Base-by-base conservation (phyloP, 2,797 vertebrate species). In the Antrozous pallidus region DNA sequence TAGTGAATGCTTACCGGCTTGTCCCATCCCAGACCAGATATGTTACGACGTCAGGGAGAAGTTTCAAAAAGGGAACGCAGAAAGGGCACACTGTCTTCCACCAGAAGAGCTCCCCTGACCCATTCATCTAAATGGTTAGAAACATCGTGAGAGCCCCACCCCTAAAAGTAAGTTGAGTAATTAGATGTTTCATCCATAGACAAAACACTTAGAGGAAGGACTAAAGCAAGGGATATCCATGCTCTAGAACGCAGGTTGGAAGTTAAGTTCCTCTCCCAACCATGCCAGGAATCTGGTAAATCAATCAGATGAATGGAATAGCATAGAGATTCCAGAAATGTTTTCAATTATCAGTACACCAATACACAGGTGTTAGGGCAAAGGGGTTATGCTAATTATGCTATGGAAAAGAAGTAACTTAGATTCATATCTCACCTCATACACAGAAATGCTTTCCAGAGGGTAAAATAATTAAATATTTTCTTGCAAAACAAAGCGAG, bases 291-390 rank as follows among this genome's bases (percentile, higher is more conserved):
- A 65, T 38, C 36, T 79, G 45, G 67, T 65, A 87, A 88, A 47
- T 67, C 51, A 67, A 4, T 58, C 54, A 63, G 31, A 79, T 83
- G 36, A 84, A 36, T 54, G 38, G 36, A 80, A 65, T 73, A 96
- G 22, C 42, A 31, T 51, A 93, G 71, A 61, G 45, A 87, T 80
- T 95, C 58, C 90, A 92, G 92, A 90, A 90, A 47, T 87, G 58
- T n/a, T 74, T 93, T 70, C 18, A 58, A 74, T 78, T 69, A 82
- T 90, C 33, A 8, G 5, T 82, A 70, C 31, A 79, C 91, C 33
- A 8, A 4, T 82, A 65, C 33, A 91, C 91, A 81, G 36, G 45
- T 63, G 65, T 84, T 36, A 91, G 36, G 40, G 69, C 69, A 80
- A 80, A 47, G 51, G 20, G 70, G 77, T 78, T 54, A 28, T 17